These are phyloP conservation scores for Mythimna pallens DNA, from an alignment of 2,888 invertebrate species.

Conservation along the genomic window DNA sequence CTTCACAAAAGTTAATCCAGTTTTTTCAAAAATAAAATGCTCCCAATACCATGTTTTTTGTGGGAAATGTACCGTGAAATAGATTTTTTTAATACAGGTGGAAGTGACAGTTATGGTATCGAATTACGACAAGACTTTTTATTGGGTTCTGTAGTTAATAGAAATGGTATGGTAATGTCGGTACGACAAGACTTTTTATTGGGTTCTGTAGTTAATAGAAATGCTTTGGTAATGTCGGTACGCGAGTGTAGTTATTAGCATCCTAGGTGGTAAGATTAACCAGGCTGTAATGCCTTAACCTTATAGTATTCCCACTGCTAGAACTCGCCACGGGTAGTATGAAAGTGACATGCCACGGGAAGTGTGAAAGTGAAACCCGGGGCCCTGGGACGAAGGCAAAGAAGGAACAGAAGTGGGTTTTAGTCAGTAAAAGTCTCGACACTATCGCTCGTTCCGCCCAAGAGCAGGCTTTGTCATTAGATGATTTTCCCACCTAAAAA, in stretches of 20 bases:
- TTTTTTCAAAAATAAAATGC: constrained; percentile 55
- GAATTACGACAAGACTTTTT: constrained; percentile 38
- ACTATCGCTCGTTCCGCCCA: too few relatives aligned
- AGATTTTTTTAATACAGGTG: constrained; percentile 31
- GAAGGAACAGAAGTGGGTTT: too few relatives aligned
- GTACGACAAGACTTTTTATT: constrained; percentile 20
- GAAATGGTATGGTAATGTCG: background rate
- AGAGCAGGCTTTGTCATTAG: too few relatives aligned
- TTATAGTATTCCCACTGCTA: too few relatives aligned
- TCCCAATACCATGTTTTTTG: constrained; percentile 50
- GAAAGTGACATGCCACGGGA: too few relatives aligned
- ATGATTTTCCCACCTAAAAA: too few relatives aligned
- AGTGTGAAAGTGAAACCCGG: too few relatives aligned
- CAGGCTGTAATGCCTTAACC: too few relatives aligned
- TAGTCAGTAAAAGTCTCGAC: too few relatives aligned
- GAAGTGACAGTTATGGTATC: constrained; percentile 48
- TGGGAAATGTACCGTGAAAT: constrained; percentile 62
- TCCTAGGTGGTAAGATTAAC: too few relatives aligned
- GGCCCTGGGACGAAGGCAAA: too few relatives aligned
- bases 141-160: background rate
- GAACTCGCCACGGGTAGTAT: too few relatives aligned
- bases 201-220: background rate
- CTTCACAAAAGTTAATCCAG: constrained; percentile 55
- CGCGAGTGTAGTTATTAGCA: background rate
- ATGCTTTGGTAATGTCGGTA: background rate